Evolutionary conservation across 2,113 vertebrate species (phyloP).

Genomic region (Nothobranchius furzeri): DNA sequence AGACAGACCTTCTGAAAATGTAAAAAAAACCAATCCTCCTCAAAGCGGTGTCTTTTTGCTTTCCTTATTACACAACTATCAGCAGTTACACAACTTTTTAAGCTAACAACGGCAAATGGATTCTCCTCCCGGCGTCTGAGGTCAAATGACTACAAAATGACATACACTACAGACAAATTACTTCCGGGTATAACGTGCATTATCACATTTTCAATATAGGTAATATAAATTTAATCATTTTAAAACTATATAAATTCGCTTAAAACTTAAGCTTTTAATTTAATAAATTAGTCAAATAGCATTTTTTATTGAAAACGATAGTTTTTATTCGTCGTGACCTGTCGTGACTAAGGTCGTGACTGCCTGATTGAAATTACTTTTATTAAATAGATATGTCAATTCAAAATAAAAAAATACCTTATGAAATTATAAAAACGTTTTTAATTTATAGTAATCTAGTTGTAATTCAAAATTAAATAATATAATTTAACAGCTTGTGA

Average conservation of each 20-base stretch:
- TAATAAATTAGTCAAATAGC: background rate
- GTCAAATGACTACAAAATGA: constrained; percentile 69
- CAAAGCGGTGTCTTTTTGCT: constrained; percentile 39
- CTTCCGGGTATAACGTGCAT: constrained; percentile 19
- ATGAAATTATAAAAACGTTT: too few relatives aligned
- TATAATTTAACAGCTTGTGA: background rate
- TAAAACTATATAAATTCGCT: too few relatives aligned
- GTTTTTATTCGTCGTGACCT: background rate
- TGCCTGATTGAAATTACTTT: background rate
- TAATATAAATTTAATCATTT: background rate
- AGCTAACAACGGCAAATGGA: constrained; percentile 58
- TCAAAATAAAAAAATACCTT: too few relatives aligned
- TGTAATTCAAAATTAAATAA: too few relatives aligned
- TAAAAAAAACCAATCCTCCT: constrained; percentile 4
- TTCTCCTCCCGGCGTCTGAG: constrained; percentile 32
- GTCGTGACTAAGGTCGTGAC: background rate
- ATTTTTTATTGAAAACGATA: too few relatives aligned
- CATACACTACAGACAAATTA: background rate
- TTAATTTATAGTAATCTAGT: background rate
- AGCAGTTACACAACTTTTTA: constrained; percentile 41
- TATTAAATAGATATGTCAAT: background rate
- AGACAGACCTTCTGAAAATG: constrained; percentile 15
- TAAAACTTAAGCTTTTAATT: too few relatives aligned
- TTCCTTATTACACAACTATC: constrained; percentile 57
- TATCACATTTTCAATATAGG: rapidly evolving